Base-by-base conservation (phyloP, 2,888 invertebrate species). In the Blastobasis lacticolella region DNA sequence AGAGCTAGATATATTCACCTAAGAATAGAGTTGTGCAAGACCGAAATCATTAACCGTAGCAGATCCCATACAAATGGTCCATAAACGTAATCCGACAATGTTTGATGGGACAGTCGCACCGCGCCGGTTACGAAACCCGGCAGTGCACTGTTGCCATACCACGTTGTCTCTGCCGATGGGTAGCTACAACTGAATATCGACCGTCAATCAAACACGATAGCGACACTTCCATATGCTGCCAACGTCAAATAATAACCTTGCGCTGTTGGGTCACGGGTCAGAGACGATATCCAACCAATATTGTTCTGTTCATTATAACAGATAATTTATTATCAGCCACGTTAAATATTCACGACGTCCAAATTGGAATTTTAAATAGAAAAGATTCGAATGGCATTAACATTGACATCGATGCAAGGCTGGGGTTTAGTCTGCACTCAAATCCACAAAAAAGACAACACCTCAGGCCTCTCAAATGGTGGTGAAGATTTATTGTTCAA, bases 21-120 rank as follows among this genome's bases (percentile, higher is more conserved):
- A 62, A 64, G 66, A 75, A 78, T 73, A 73, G 72, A 70, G 69
- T 73, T 74, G 69, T 73, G 62, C 69, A 73, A 74, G 69, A 63
- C 69, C 73, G 71, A 78, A 81, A 80, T 80, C 79, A 79, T 81
- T 78, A 81, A 78, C 72, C 79, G 77, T 78, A 76, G 73, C 76
- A 75, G 79, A 83, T 78, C 78, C 76, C 75, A 78, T 81, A 81
- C 74, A 82, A 84, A 82, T 81, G 80, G 78, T 69, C 77, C 70
- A 80, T 84, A 81, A 81, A 81, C 67, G 72, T 83, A 81, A 82
- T 82, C 82, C 77, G 76, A 81, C 80, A 78, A 75, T 81, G 80
- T 78, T 80, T 73, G 78, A 81, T 79, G 76, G 75, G 70, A 67
- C 64, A 63, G 63, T 65, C 63, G 60, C 57, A 61, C 23, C 61